Evolutionary conservation across 2,888 invertebrate species (phyloP).

Genomic region (Chrysodeixis includens): DNA sequence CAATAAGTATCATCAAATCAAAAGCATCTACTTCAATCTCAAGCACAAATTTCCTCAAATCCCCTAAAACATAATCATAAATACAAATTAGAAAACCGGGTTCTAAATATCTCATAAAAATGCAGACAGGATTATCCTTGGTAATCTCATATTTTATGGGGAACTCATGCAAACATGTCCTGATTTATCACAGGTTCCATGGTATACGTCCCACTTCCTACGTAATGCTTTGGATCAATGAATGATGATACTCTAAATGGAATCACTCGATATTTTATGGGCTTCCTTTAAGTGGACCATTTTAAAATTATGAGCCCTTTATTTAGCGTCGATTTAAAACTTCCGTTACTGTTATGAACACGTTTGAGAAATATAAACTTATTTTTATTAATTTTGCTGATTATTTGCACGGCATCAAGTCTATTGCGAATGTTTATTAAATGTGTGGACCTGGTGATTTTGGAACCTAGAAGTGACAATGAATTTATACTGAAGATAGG

Average conservation of each 20-base stretch:
- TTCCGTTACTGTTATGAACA: neutral
- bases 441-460: too few species aligned
- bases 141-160: conserved; percentile 64
- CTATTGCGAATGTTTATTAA: too few species aligned
- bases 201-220: conserved; percentile 39
- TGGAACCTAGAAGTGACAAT: too few species aligned
- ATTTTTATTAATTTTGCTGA: too few species aligned
- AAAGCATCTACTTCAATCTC: neutral
- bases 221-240: conserved; percentile 58
- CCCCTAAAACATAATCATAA: conserved; percentile 39
- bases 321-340: neutral
- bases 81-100: conserved; percentile 40
- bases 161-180: conserved; percentile 60
- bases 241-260: conserved; percentile 60
- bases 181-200: conserved; percentile 68
- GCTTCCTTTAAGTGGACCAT: neutral
- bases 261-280: conserved; percentile 27
- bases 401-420: too few species aligned
- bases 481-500: too few species aligned
- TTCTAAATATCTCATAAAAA: conserved; percentile 46
- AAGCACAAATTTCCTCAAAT: conserved; percentile 17
- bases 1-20: neutral
- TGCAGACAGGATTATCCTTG: conserved; percentile 51
- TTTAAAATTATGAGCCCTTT: neutral
- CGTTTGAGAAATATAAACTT: neutral